These are phyloP conservation scores for Schizotus pectinicornis DNA, from an alignment of 2,888 invertebrate species.

Conservation along the genomic window DNA sequence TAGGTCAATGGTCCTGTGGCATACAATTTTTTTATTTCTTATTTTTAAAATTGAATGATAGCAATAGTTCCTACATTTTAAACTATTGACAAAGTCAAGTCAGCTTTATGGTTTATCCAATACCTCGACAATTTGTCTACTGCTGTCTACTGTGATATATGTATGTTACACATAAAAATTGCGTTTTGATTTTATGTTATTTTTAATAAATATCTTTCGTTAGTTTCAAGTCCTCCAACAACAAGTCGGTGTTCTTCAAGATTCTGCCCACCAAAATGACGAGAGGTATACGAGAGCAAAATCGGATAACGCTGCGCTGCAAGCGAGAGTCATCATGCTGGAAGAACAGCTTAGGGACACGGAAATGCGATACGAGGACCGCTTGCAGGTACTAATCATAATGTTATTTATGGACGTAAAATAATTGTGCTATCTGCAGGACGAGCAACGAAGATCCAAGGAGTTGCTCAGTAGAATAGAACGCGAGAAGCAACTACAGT, in stretches of 20 bases:
- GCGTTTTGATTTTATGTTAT: background rate
- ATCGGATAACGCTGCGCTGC: conserved; percentile 90
- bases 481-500: conserved; percentile 79
- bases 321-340: conserved; percentile 88
- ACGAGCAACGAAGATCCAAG: conserved; percentile 85
- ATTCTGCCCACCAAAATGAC: conserved; percentile 86
- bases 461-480: conserved; percentile 84
- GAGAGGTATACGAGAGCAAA: conserved; percentile 89
- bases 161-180: background rate
- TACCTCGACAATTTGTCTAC: too few relatives aligned
- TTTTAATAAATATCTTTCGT: conserved; percentile 40
- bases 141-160: too few relatives aligned
- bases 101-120: too few relatives aligned
- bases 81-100: too few relatives aligned
- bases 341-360: conserved; percentile 87
- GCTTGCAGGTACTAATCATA: conserved; percentile 57
- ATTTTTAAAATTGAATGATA: too few relatives aligned
- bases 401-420: background rate
- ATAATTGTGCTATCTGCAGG: conserved; percentile 59
- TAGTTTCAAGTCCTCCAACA: conserved; percentile 93
- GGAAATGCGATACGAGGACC: conserved; percentile 61
- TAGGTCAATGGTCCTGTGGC: too few relatives aligned
- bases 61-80: too few relatives aligned
- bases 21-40: too few relatives aligned
- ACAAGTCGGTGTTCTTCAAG: conserved; percentile 87